Percentiles rank a stretch among this genome's conserved stretches.
Conservation (phyloP, 2,113 vertebrate species). For the Cyanoramphus novaezelandiae region DNA sequence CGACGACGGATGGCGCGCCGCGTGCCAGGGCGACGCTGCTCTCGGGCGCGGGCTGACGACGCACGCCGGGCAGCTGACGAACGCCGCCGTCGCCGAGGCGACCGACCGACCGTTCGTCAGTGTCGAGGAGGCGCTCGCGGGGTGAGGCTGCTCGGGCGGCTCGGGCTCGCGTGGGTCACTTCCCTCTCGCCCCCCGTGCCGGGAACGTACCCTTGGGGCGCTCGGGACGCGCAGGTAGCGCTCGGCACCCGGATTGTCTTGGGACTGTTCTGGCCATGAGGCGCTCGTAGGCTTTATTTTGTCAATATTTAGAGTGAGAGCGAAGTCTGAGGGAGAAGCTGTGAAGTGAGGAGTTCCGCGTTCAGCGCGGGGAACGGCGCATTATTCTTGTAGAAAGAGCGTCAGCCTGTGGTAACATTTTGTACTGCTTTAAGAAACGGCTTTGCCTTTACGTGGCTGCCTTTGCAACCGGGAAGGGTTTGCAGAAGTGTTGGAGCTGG, state of each 20-base stretch:
- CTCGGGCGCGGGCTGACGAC: too few species aligned
- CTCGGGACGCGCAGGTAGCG: not conserved
- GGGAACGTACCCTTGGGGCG: rapidly evolving
- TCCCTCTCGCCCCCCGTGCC: not conserved
- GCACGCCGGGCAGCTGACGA: too few species aligned
- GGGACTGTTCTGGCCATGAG: not conserved
- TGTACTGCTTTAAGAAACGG: conserved; percentile 70
- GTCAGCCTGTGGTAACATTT: conserved; percentile 80
- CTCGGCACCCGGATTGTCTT: not conserved
- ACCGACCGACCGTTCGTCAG: too few species aligned
- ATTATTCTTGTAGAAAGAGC: conserved; percentile 81
- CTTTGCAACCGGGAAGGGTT: not conserved
- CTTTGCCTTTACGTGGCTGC: conserved; percentile 7
- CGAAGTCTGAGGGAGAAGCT: conserved; percentile 53
- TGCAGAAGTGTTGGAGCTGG: conserved; percentile 29
- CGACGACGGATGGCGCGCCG: too few species aligned
- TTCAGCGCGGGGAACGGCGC: not conserved
- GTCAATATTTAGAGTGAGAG: conserved; percentile 25
- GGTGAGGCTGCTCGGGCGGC: not conserved
- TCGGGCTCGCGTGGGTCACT: not conserved
- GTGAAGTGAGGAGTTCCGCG: conserved; percentile 42
- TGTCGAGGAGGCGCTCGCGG: too few species aligned
- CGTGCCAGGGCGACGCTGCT: too few species aligned
- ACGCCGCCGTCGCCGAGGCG: too few species aligned
- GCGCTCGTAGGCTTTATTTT: conserved; percentile 25